Evolutionary conservation across 2,888 invertebrate species (phyloP), one percentile per base, ranked within the genome.

Genomic region (Drosophila rellima): DNA sequence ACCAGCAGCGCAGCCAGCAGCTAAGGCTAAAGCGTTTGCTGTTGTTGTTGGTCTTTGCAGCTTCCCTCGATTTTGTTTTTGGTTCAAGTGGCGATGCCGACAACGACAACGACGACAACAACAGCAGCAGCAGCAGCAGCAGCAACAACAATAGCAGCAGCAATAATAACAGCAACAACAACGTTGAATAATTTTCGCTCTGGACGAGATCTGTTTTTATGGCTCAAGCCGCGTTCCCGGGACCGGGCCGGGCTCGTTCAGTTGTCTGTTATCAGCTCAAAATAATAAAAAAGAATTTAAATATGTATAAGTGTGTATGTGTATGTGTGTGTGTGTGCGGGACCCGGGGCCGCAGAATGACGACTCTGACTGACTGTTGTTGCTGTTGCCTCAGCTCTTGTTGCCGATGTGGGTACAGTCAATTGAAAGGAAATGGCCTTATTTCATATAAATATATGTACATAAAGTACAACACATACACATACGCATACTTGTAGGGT

Each of bases 201-300:
- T 85, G 77, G 87, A 70, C 84, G 70, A 89, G 89, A 87, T 88
- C 90, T 88, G 82, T 76, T 79, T 87, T 89, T 88, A 82, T 82
- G 83, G 90, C 90, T 88, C 75, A 73, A 82, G 88, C 78, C 78
- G 70, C 81, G 56, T 55, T 65, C 69, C 50, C 61, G 78, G 83
- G 70, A 64, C 48, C 57, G 74, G 84, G 68, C 68, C 64, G 40
- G 54, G 45, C 20, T 20, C 57, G 57, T 60, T 77, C 73, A 73
- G 85, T 70, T 87, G 85, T 89, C 87, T 90, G 89, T 85, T 85
- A 85, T 85, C 85, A 85, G 90, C 90, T 90, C 90, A 75, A 78
- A 89, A 85, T 89, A 90, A 87, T 84, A 85, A 88, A 88, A 88
- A 84, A 87, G 89, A 88, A 89, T 88, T 85, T 90, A 86, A 90